Conservation (phyloP, 2,888 invertebrate species). For the Macrosoma leucophasiata region DNA sequence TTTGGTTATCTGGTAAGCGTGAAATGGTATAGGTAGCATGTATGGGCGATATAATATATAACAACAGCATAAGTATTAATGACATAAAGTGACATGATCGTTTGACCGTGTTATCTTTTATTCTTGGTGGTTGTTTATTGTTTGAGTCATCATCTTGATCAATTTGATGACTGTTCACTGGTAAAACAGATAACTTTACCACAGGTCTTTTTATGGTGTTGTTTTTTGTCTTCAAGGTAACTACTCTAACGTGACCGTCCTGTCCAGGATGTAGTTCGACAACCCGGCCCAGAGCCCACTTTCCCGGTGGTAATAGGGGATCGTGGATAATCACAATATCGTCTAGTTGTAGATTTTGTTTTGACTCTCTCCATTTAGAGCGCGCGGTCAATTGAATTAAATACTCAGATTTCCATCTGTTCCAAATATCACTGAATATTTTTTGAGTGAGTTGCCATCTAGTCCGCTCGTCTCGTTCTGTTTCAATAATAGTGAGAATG, state of each 20-base stretch:
- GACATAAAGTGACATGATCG: too few relatives aligned
- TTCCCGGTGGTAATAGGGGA: neutral
- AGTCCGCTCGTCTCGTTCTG: slow-evolving; percentile 7
- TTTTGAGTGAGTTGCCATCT: slow-evolving; percentile 13
- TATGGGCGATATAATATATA: too few relatives aligned
- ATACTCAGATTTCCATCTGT: slow-evolving; percentile 3
- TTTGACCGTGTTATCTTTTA: too few relatives aligned
- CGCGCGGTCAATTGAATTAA: slow-evolving; percentile 5
- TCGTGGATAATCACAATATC: slow-evolving; percentile 4
- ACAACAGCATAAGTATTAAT: too few relatives aligned
- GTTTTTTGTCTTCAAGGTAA: slow-evolving; percentile 1
- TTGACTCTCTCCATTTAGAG: slow-evolving; percentile 1
- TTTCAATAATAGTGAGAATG: too few relatives aligned
- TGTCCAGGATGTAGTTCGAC: slow-evolving; percentile 2
- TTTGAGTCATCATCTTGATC: too few relatives aligned
- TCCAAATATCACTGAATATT: slow-evolving; percentile 5
- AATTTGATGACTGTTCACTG: too few relatives aligned
- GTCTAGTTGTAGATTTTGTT: slow-evolving; percentile 6
- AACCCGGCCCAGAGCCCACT: slow-evolving; percentile 2
- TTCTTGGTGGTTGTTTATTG: too few relatives aligned
- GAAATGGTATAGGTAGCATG: too few relatives aligned
- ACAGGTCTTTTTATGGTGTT: too few relatives aligned
- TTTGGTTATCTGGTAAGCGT: too few relatives aligned
- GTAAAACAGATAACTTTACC: too few relatives aligned
- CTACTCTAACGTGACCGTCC: neutral